Evolutionary conservation across 2,888 invertebrate genomes (phyloP).

Genomic region (Oxyteleia sp.): DNA sequence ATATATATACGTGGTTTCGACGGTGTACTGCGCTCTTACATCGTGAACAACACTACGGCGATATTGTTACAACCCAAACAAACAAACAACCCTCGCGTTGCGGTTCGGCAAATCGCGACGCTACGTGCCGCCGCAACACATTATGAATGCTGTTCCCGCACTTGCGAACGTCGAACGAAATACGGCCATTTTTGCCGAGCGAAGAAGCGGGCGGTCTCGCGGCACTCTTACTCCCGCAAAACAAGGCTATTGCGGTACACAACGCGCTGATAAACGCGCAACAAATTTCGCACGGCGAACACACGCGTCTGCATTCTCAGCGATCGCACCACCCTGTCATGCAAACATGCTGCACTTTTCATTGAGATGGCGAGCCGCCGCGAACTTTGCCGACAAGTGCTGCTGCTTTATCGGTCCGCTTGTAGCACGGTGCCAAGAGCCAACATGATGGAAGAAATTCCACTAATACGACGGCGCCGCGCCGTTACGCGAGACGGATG

Average conservation of each 20-base stretch:
- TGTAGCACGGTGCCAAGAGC: not conserved
- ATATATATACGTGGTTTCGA: slow-evolving; percentile 27
- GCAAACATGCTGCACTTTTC: slow-evolving; percentile 57
- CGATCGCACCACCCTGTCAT: slow-evolving; percentile 53
- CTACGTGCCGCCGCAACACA: slow-evolving; percentile 13
- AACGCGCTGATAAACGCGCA: too few species aligned
- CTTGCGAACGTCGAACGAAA: slow-evolving; percentile 24
- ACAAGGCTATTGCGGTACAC: too few species aligned
- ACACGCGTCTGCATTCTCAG: slow-evolving; percentile 29
- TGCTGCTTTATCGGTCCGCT: slow-evolving; percentile 38
- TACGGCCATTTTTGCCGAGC: slow-evolving; percentile 54
- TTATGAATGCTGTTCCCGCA: slow-evolving; percentile 31
- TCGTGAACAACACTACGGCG: slow-evolving; percentile 13
- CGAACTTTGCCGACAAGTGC: slow-evolving; percentile 60
- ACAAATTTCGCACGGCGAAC: slow-evolving; percentile 1
- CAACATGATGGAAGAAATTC: slow-evolving; percentile 5
- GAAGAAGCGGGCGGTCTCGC: slow-evolving; percentile 6
- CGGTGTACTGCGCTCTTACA: slow-evolving; percentile 16
- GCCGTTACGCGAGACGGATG: slow-evolving; percentile 35
- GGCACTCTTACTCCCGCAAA: not conserved
- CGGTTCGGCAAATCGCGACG: slow-evolving; percentile 7
- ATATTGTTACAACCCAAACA: not conserved
- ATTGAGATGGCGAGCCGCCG: slow-evolving; percentile 51
- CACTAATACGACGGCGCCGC: slow-evolving; percentile 30
- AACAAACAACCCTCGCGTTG: not conserved